Evolutionary conservation across 2,797 vertebrate genomes (phyloP).

Genomic region (Acanthis flammea): DNA sequence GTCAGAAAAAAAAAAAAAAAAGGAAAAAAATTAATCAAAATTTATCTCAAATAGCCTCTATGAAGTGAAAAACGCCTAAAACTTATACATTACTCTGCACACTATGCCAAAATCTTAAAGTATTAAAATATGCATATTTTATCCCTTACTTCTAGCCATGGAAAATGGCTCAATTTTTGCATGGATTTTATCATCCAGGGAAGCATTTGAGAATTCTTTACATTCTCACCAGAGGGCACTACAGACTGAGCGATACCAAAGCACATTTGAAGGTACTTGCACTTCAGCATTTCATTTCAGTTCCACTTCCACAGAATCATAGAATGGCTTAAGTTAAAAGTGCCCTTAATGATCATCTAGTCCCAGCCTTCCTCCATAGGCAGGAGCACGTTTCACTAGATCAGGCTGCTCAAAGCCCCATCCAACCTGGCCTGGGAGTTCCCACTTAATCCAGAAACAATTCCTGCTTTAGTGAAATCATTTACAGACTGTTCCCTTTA

Average conservation of each 20-base stretch:
- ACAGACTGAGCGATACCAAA: not conserved
- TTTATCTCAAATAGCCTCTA: not conserved
- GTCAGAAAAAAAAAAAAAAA: not conserved
- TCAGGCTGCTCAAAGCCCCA: not conserved
- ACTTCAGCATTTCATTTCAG: not conserved
- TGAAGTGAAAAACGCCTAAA: not conserved
- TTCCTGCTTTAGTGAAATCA: not conserved
- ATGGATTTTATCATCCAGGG: not conserved
- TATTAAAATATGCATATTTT: not conserved
- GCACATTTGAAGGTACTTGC: rapidly evolving
- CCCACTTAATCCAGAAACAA: not conserved
- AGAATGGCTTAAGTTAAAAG: not conserved
- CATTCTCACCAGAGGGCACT: conserved; percentile 24
- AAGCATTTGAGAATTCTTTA: not conserved
- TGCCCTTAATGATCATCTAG: not conserved
- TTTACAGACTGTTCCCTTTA: not conserved
- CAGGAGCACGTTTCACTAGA: not conserved
- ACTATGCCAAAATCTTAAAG: not conserved
- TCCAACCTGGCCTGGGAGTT: not conserved
- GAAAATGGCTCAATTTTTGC: not conserved
- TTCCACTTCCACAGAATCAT: not conserved
- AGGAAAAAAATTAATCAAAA: rapidly evolving
- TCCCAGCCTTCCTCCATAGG: not conserved
- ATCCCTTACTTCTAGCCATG: not conserved
- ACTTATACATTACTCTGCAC: not conserved